phyloP scores from a whole-genome alignment of 2,113 vertebrate genomes.

The Notechis scutatus region DNA sequence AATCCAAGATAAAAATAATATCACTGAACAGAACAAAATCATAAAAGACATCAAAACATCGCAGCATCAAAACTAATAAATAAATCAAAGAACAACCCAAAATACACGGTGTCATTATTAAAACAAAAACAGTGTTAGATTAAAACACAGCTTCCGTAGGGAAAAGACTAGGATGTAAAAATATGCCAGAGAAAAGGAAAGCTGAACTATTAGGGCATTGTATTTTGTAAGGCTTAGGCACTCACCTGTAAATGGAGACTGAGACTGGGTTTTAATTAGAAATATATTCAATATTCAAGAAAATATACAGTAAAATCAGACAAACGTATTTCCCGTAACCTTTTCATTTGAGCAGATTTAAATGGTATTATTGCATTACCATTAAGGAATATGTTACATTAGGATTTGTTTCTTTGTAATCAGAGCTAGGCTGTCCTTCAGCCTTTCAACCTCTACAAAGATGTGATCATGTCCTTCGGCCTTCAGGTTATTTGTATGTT shows the following conservation, averaged over 20 bases:
- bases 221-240: not conserved
- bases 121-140: not conserved
- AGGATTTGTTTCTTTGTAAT: not conserved
- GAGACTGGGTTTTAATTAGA: not conserved
- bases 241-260: not conserved
- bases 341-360: slow-evolving; percentile 4
- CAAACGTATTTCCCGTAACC: not conserved
- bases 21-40: not conserved
- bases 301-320: not conserved
- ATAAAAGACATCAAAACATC: not conserved
- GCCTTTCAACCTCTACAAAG: not conserved
- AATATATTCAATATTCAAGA: not conserved
- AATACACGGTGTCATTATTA: not conserved
- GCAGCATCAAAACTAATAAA: not conserved
- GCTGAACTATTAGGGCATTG: not conserved
- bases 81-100: not conserved
- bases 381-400: slow-evolving; percentile 31
- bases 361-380: slow-evolving; percentile 37
- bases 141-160: not conserved
- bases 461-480: not conserved
- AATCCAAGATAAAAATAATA: not conserved
- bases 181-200: not conserved
- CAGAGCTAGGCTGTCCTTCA: not conserved
- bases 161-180: not conserved
- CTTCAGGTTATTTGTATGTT: not conserved